phyloP scores from a whole-genome alignment of 2,888 invertebrate genomes.

The Germaria angustata region DNA sequence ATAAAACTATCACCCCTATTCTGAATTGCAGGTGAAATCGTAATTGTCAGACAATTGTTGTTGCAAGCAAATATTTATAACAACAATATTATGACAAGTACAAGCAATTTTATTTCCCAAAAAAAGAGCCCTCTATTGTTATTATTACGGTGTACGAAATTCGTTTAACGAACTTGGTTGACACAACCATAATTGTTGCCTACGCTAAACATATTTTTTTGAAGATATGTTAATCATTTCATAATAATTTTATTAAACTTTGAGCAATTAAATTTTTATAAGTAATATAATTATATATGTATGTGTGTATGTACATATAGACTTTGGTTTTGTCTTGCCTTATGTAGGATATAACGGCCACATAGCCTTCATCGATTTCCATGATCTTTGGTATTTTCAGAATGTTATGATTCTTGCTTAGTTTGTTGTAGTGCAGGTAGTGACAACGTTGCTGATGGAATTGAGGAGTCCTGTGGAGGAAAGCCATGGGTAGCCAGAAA shows the following conservation, averaged over 20 bases:
- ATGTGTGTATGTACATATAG: background rate
- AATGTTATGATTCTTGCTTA: constrained; percentile 63
- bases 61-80: too few relatives aligned
- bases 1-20: too few relatives aligned
- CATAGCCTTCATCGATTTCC: background rate
- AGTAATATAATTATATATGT: background rate
- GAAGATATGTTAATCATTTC: constrained; percentile 40
- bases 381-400: constrained; percentile 30
- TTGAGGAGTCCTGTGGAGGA: background rate
- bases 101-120: too few relatives aligned
- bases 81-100: too few relatives aligned
- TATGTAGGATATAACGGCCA: too few relatives aligned
- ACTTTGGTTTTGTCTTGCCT: too few relatives aligned
- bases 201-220: background rate
- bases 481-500: constrained; percentile 69
- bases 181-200: background rate
- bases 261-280: constrained; percentile 56
- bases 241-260: constrained; percentile 50
- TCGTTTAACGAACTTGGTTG: background rate
- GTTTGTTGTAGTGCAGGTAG: constrained; percentile 44
- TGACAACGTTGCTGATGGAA: background rate
- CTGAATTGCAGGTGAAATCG: too few relatives aligned
- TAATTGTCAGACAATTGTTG: too few relatives aligned
- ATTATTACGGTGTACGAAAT: background rate
- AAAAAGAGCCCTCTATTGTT: too few relatives aligned